Evolutionary conservation across 2,113 vertebrate species (phyloP).

Genomic region (Turdus rufiventris): DNA sequence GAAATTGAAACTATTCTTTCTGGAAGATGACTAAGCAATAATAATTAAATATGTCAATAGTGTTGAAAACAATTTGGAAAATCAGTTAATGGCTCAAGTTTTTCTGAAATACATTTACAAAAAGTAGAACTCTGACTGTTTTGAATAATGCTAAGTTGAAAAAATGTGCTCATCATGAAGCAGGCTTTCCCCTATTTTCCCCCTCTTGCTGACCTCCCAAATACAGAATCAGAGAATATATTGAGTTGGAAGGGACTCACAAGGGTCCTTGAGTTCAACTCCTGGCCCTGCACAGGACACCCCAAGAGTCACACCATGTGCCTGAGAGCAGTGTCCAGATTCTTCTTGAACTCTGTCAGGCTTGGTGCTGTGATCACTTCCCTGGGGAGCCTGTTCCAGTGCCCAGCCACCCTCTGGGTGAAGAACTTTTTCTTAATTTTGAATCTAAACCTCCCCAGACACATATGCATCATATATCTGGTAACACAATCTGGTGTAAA

Average conservation of each 20-base stretch:
- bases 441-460: background rate
- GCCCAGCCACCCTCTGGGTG: background rate
- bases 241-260: background rate
- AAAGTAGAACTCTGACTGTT: background rate
- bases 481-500: background rate
- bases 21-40: background rate
- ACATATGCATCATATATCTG: background rate
- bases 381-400: background rate
- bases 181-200: background rate
- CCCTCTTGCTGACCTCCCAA: background rate
- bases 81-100: background rate
- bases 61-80: background rate
- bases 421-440: background rate
- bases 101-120: background rate
- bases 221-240: background rate
- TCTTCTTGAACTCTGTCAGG: background rate
- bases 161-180: background rate
- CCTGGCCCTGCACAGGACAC: background rate
- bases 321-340: background rate
- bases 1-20: background rate
- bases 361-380: background rate
- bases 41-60: background rate
- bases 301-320: background rate
- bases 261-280: background rate
- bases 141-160: background rate